Base-by-base conservation (phyloP, 2,888 invertebrate genomes). In the Drosophila acutilabella region DNA sequence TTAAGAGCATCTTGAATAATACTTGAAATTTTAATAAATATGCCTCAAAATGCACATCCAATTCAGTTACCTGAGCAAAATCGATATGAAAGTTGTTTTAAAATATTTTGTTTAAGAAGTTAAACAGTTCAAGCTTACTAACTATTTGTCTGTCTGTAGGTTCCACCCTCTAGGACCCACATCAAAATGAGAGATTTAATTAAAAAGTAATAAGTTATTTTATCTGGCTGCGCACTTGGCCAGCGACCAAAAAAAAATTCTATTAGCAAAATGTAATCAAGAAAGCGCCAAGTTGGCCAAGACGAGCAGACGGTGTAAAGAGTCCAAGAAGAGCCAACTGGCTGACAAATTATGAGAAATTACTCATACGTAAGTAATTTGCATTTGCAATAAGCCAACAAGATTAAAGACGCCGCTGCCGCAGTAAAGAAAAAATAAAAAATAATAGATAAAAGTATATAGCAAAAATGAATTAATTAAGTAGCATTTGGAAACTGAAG, bases 131-230 rank as follows among this genome's bases (percentile, higher is more conserved):
- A 2, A 26, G 8, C 3, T 50, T 5, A 11, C 16, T 16, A 0
- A 18, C 6, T 13, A 6, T n/a, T 5, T 4, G 3, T 33, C 11
- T 11, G n/a, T 40, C 33, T 48, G 40, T 41, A 42, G 54, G 42
- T 50, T 33, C 30, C 30, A 26, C 40, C 41, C 38, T 40, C 13
- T 40, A 33, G 42, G 18, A 30, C 45, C 38, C 61, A 82, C 82
- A 81, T 88, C 83, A 83, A 88, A 88, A 86, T 71, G 18, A 77
- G 61, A 82, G 59, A 84, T 88, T 84, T 88, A 84, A 88, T 84
- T 84, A 84, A 84, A 85, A 84, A 85, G 70, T 82, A 80, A 85
- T 88, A 85, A 80, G 71, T 84, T 81, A 74, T 45, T 70, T 74
- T 71, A 68, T 68, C 60, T 69, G 64, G 41, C 54, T 53, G 56